These are phyloP conservation scores for Spea multiplicata DNA, from an alignment of 2,113 vertebrate genomes.

Conservation along the genomic window DNA sequence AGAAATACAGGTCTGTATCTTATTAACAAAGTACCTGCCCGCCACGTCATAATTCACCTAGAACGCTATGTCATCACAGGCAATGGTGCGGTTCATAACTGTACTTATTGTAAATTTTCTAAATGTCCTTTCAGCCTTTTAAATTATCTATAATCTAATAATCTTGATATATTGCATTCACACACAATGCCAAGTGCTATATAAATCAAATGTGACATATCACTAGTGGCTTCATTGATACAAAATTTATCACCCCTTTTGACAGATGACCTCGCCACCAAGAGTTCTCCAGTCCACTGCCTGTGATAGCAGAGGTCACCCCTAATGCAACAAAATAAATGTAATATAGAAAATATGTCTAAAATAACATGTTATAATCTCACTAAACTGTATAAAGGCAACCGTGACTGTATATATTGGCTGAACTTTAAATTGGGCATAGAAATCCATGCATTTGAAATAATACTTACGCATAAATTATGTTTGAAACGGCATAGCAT, in stretches of 20 bases:
- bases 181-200: conserved; percentile 47
- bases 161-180: conserved; percentile 47
- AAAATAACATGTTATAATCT: neutral
- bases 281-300: conserved; percentile 29
- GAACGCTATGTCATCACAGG: conserved; percentile 29
- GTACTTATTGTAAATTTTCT: conserved; percentile 46
- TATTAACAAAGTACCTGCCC: neutral
- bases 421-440: neutral
- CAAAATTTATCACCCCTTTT: conserved; percentile 42
- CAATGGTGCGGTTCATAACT: conserved; percentile 35
- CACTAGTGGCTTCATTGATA: conserved; percentile 45
- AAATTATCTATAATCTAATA: conserved; percentile 49
- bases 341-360: conserved; percentile 3
- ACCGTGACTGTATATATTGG: neutral
- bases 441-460: neutral
- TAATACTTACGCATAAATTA: neutral
- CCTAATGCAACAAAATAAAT: conserved; percentile 20
- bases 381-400: neutral
- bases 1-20: neutral
- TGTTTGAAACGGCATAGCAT: neutral
- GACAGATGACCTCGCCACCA: conserved; percentile 43
- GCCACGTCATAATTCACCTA: conserved; percentile 21
- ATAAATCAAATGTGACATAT: conserved; percentile 47
- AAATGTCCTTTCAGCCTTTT: conserved; percentile 45
- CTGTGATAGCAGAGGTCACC: conserved; percentile 34